Percentiles rank a stretch among this genome's conserved stretches.
These are phyloP conservation scores for Geothlypis trichas DNA, from an alignment of 2,113 vertebrate genomes.

Conservation along the genomic window DNA sequence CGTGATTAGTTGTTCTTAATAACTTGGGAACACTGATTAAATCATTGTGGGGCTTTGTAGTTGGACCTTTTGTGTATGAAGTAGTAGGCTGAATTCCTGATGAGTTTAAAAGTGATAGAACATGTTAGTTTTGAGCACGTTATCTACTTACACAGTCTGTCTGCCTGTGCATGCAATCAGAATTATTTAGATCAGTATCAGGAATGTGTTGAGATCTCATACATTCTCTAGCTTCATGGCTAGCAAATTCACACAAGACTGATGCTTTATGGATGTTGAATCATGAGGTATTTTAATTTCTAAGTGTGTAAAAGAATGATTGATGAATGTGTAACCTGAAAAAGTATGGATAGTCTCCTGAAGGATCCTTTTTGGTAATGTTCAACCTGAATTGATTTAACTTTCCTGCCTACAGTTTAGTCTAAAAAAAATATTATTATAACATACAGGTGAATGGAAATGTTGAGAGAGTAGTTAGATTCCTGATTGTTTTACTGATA, in stretches of 20 bases:
- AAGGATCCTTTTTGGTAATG: not conserved
- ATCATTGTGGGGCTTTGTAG: slow-evolving; percentile 18
- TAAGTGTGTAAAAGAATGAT: not conserved
- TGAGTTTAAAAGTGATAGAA: slow-evolving; percentile 26
- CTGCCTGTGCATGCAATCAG: slow-evolving; percentile 1
- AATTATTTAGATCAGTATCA: slow-evolving; percentile 41
- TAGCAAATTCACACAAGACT: not conserved
- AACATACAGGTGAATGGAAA: not conserved
- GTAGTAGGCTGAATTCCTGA: not conserved
- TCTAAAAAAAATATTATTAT: not conserved
- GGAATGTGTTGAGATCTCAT: not conserved
- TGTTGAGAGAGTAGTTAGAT: not conserved
- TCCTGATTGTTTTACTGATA: not conserved
- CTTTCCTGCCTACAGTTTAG: not conserved
- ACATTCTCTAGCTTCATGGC: not conserved
- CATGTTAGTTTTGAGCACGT: slow-evolving; percentile 1
- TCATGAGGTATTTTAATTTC: not conserved
- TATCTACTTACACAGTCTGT: not conserved
- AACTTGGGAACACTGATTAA: slow-evolving; percentile 30
- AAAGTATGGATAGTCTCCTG: not conserved
- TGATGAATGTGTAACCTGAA: not conserved
- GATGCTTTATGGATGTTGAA: not conserved
- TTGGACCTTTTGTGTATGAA: slow-evolving; percentile 17
- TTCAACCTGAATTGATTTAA: not conserved
- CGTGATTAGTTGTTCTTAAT: slow-evolving; percentile 25